phyloP scores from a whole-genome alignment of 1,140 invertebrate species.

The Cyphomyrmex costatus region DNA sequence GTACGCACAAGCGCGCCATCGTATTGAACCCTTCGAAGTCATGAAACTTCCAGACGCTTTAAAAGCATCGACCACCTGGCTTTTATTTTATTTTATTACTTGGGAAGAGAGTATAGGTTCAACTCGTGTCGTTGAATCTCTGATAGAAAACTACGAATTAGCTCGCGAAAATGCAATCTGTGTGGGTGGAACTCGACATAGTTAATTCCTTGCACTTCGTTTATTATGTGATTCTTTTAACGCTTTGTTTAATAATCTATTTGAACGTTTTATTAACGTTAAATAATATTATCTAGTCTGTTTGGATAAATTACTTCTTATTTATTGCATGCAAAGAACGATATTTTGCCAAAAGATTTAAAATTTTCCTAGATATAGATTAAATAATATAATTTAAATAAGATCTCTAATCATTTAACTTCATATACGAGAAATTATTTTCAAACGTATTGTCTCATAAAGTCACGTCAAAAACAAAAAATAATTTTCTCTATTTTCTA shows the following conservation, averaged over 20 bases:
- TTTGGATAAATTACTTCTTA: slow-evolving; percentile 17
- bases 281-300: neutral
- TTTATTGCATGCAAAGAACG: neutral
- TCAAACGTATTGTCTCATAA: neutral
- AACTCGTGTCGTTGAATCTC: slow-evolving; percentile 4
- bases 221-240: neutral
- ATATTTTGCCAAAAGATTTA: too few relatives aligned
- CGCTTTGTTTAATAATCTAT: neutral
- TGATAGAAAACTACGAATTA: slow-evolving; percentile 46
- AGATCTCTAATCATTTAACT: neutral
- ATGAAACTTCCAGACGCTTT: slow-evolving; percentile 59
- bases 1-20: slow-evolving; percentile 54
- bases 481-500: neutral
- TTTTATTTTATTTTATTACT: slow-evolving; percentile 48
- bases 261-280: neutral
- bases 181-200: neutral
- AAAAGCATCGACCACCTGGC: slow-evolving; percentile 41
- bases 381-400: neutral
- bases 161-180: neutral
- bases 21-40: slow-evolving; percentile 1
- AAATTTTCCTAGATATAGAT: too few relatives aligned
- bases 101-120: slow-evolving; percentile 13
- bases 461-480: neutral
- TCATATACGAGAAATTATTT: neutral
- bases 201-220: neutral